These are phyloP conservation scores for Cryptocephalus primarius DNA, from an alignment of 2,888 invertebrate species.

Conservation along the genomic window DNA sequence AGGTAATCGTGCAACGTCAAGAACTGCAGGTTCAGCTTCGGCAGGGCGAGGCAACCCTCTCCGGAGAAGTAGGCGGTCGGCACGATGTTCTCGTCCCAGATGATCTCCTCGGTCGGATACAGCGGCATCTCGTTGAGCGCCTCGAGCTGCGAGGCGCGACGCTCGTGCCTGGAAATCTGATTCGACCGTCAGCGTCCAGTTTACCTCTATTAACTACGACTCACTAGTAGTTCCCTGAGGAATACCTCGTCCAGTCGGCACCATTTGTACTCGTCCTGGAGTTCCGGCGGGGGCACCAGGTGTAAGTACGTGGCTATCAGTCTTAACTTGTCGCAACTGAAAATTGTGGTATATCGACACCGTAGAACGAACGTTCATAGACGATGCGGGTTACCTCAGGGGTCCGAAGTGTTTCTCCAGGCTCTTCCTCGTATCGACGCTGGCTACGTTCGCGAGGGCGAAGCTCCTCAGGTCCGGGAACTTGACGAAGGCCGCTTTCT, in stretches of 20 bases:
- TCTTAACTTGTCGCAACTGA: conserved; percentile 65
- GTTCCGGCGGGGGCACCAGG: conserved; percentile 66
- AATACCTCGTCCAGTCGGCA: conserved; percentile 71
- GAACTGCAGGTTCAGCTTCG: conserved; percentile 96
- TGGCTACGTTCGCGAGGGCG: conserved; percentile 86
- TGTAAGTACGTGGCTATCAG: conserved; percentile 80
- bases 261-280: conserved; percentile 59
- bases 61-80: conserved; percentile 96
- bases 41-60: conserved; percentile 89
- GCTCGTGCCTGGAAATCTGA: conserved; percentile 75
- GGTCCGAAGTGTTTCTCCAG: conserved; percentile 76
- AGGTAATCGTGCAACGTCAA: conserved; percentile 96
- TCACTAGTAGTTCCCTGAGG: conserved; percentile 75
- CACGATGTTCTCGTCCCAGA: conserved; percentile 99
- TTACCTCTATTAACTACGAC: conserved; percentile 19
- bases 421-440: conserved; percentile 81
- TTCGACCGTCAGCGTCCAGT: no score
- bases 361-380: no score
- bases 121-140: conserved; percentile 95
- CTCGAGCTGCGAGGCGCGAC: conserved; percentile 83
- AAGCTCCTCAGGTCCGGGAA: conserved; percentile 80
- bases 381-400: conserved; percentile 56
- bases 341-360: conserved; percentile 12
- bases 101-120: conserved; percentile 94
- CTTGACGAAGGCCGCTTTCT: conserved; percentile 89